Evolutionary conservation across 1,140 invertebrate species (phyloP), one percentile per base, ranked within the genome.

Genomic region (Diuraphis noxia): DNA sequence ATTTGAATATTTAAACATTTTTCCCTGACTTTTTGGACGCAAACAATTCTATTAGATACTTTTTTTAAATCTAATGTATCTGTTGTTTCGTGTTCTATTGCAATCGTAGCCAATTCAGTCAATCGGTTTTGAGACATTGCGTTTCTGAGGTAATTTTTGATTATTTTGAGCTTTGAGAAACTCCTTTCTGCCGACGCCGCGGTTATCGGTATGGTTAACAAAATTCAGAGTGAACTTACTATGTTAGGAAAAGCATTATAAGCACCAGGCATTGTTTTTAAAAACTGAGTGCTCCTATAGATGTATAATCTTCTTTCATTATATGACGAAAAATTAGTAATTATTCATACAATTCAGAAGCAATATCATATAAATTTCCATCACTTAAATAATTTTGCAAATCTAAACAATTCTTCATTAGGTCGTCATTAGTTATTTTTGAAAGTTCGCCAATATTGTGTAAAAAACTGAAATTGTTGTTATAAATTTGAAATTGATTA

Each of bases 401-500:
- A n/a, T 85, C 19, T 85, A 85, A 85, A 46, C 82, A 46, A 46
- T 46, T 85, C 41, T 85, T 46, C 41, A 46, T 84, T 2, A 84
- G 25, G 30, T 84, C 79, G 3, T 82, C 38, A 82, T 82, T 40
- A 40, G 79, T 82, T 82, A 82, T 13, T 41, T 82, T 82, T 82
- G 6, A 10, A 6, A 82, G 79, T 41, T 82, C 0, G 41, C 8
- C 13, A 82, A 82, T 82, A 40, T 82, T 82, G 38, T 82, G 30
- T 82, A 82, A 41, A 30, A 82, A 82, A 30, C 40, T 19, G 30
- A 21, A 43, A 21, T 85, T 85, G 41, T 85, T 46, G 41, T 34
- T 84, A 46, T 85, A 41, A 46, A 46, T 85, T 85, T 84, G 41
- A 84, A 84, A 84, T 43, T 43, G 38, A 81, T 84, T 43, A 84